phyloP scores from a whole-genome alignment of 1,140 invertebrate species.

The Carposina sasakii region DNA sequence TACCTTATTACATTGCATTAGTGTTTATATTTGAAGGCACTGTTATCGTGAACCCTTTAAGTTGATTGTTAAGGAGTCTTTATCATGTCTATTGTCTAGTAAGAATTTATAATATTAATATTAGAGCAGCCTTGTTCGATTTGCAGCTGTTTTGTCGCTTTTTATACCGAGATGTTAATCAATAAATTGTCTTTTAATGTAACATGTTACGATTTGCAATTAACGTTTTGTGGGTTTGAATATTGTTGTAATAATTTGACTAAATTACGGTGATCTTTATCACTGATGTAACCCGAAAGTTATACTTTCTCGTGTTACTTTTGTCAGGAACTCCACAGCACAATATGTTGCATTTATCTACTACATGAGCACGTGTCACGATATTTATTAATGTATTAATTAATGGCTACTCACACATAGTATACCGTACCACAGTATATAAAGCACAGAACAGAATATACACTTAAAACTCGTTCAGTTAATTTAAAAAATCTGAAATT shows the following conservation, averaged over 20 bases:
- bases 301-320: slow-evolving; percentile 44
- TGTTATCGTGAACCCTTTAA: slow-evolving; percentile 64
- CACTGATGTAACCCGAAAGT: slow-evolving; percentile 49
- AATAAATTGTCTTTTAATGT: slow-evolving; percentile 33
- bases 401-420: too few species aligned
- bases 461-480: too few species aligned
- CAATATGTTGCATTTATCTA: slow-evolving; percentile 28
- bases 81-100: slow-evolving; percentile 69
- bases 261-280: slow-evolving; percentile 41
- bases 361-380: not conserved
- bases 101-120: slow-evolving; percentile 67
- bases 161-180: slow-evolving; percentile 47
- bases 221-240: slow-evolving; percentile 32
- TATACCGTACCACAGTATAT: too few species aligned
- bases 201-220: slow-evolving; percentile 49
- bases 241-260: too few species aligned
- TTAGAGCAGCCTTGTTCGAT: slow-evolving; percentile 59
- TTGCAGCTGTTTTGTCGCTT: slow-evolving; percentile 60
- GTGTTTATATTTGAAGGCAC: slow-evolving; percentile 63
- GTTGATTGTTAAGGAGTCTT: slow-evolving; percentile 69
- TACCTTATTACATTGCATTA: slow-evolving; percentile 56
- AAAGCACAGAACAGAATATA: too few species aligned
- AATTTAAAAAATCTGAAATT: too few species aligned
- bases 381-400: too few species aligned
- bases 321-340: slow-evolving; percentile 24